Evolutionary conservation across 2,888 invertebrate species (phyloP).

Genomic region (Oithona nana): DNA sequence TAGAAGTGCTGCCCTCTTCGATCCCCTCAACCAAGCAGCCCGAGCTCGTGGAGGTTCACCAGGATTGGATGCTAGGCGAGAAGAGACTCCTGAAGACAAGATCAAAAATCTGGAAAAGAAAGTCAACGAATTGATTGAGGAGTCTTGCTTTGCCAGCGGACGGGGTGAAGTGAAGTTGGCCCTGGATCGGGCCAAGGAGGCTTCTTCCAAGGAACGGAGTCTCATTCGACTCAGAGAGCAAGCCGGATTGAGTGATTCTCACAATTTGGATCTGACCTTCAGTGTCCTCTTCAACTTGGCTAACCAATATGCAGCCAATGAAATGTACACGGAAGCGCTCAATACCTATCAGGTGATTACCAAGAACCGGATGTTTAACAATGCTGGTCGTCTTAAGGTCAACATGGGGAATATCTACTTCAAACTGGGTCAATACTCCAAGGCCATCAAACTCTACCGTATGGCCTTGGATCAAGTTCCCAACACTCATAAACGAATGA

Average conservation of each 20-base stretch:
- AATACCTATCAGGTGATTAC: slow-evolving; percentile 88
- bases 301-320: slow-evolving; percentile 78
- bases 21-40: slow-evolving; percentile 49
- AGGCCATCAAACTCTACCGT: slow-evolving; percentile 82
- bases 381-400: slow-evolving; percentile 77
- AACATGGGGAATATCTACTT: slow-evolving; percentile 98
- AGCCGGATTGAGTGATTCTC: slow-evolving; percentile 63
- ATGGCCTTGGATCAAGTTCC: slow-evolving; percentile 94
- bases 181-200: slow-evolving; percentile 84
- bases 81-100: slow-evolving; percentile 75
- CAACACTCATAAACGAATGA: slow-evolving; percentile 68
- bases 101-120: slow-evolving; percentile 59
- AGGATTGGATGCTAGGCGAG: slow-evolving; percentile 46
- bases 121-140: slow-evolving; percentile 76
- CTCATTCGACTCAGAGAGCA: slow-evolving; percentile 80
- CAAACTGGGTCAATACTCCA: slow-evolving; percentile 43
- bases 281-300: slow-evolving; percentile 90
- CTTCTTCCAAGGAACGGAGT: slow-evolving; percentile 74
- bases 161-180: slow-evolving; percentile 44
- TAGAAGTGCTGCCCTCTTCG: slow-evolving; percentile 36
- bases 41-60: slow-evolving; percentile 33
- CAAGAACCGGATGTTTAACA: slow-evolving; percentile 77
- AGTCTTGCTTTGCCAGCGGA: slow-evolving; percentile 53
- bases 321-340: slow-evolving; percentile 84
- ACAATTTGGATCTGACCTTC: slow-evolving; percentile 87